Percentiles rank a stretch among this genome's conserved stretches.
These are phyloP conservation scores for Fistularia commersonii DNA, from an alignment of 2,797 vertebrate genomes.

Conservation along the genomic window DNA sequence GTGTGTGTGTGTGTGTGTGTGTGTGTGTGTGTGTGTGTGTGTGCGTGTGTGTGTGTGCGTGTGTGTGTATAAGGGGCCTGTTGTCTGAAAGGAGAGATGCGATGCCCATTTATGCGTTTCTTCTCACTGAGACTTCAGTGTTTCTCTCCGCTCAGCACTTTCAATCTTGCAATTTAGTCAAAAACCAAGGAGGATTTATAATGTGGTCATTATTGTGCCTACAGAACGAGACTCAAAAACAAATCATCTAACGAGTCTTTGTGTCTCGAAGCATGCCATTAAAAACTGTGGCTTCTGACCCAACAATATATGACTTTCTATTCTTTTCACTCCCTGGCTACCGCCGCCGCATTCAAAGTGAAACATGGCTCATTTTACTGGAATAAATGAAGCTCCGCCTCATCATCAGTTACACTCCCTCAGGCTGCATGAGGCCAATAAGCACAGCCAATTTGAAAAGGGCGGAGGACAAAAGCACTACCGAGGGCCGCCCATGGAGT, in stretches of 20 bases:
- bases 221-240: constrained; percentile 26
- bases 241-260: constrained; percentile 39
- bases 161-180: constrained; percentile 25
- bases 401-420: constrained; percentile 90
- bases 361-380: constrained; percentile 87
- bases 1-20: constrained; percentile 29
- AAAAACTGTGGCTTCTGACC: constrained; percentile 66
- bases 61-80: constrained; percentile 15
- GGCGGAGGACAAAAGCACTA: constrained; percentile 84
- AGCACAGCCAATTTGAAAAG: constrained; percentile 87
- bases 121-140: not conserved
- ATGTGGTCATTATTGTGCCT: constrained; percentile 15
- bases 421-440: constrained; percentile 89
- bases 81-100: constrained; percentile 15
- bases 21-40: constrained; percentile 34
- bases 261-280: constrained; percentile 55
- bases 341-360: constrained; percentile 81
- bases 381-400: constrained; percentile 89
- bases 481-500: constrained; percentile 82
- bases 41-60: constrained; percentile 33
- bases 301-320: constrained; percentile 79
- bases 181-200: constrained; percentile 52
- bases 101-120: constrained; percentile 33
- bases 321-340: constrained; percentile 74
- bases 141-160: constrained; percentile 26